Evolutionary conservation across 2,113 vertebrate genomes (phyloP), one percentile per base, ranked within the genome.

Genomic region (Collichthys lucidus): DNA sequence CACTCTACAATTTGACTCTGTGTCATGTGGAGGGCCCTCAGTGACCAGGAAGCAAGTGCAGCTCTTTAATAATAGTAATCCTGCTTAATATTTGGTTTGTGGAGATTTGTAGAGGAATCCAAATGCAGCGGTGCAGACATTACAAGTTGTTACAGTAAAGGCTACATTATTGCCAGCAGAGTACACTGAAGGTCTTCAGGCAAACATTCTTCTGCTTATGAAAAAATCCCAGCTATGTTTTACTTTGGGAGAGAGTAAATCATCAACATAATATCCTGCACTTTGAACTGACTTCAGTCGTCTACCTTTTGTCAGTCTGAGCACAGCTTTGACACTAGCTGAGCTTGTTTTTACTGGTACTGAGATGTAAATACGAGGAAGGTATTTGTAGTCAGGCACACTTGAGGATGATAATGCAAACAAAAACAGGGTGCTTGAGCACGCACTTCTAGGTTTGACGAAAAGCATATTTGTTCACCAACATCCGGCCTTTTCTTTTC

Each of bases 71-170:
- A 87, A 85, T 26, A 56, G 71, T 31, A 85, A 83, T 53, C 66
- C 50, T 50, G 72, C 26, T 83, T 64, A 84, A 82, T 87, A 85
- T 84, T 77, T 60, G 55, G 70, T 87, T 81, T 86, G 74, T 15
- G 59, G 77, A 88, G 91, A 93, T 93, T 93, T 93, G 59, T 50
- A 50, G 72, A 80, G 20, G 83, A 86, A 88, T 90, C 79, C 64
- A 89, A 81, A 84, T 80, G 74, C 78, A 84, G 66, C 20, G 29
- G 83, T 46, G 59, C 65, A 87, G 72, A 83, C 87, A 91, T 86
- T 82, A 88, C 66, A 72, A 46, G 65, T 76, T 79, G 64, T 44
- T 64, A 76, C n/a, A 70, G 86, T 74, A 70, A 66, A 69, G 17
- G 29, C 52, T 50, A 56, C 65, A 73, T 44, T 49, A 84, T 79